Base-by-base conservation (phyloP, 2,113 vertebrate genomes). In the Python bivittatus region DNA sequence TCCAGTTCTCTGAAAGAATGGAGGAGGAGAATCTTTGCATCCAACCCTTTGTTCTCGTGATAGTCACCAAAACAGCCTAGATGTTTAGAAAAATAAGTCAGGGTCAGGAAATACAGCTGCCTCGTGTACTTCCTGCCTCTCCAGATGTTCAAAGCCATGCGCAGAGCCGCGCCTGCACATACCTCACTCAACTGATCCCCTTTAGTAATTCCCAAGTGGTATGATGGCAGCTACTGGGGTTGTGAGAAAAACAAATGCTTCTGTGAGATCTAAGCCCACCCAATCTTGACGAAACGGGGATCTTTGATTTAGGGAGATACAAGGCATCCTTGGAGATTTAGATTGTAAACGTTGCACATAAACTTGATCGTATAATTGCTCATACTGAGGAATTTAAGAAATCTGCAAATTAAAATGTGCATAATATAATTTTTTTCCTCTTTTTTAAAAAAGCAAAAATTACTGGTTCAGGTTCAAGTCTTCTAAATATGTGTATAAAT, bases 371-470 rank as follows among this genome's bases (percentile, higher is more conserved):
- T 44, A 60, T 23, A 44, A 68, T 57, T 97, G 95, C 97, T 97
- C 96, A 97, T 98, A 98, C 98, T 98, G 98, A 98, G 98, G 97
- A 97, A 98, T 96, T 97, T 97, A 96, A 95, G 97, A 97, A 56
- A 96, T 98, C 94, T 98, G 97, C 91, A 92, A 91, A 95, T 95
- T 97, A 86, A 96, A 97, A 96, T 98, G 97, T 97, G 96, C 97
- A 97, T 97, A 97, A 97, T 97, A 96, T 87, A 97, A 98, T 97
- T 95, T 95, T n/a, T 94, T n/a, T 4, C 2, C 8, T 1, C 17
- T 79, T 2, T 97, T 97, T 98, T 96, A 96, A 95, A 96, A 91
- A 95, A 90, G 27, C 86, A 95, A 38, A 84, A 89, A 3, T 95
- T 94, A 93, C 95, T 95, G 95, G 94, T 97, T 95, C 96, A 94